Percentiles rank a stretch among this genome's conserved stretches.
Conservation (phyloP, 2,797 vertebrate genomes). For the Tokudaia tokunoshimensis region DNA sequence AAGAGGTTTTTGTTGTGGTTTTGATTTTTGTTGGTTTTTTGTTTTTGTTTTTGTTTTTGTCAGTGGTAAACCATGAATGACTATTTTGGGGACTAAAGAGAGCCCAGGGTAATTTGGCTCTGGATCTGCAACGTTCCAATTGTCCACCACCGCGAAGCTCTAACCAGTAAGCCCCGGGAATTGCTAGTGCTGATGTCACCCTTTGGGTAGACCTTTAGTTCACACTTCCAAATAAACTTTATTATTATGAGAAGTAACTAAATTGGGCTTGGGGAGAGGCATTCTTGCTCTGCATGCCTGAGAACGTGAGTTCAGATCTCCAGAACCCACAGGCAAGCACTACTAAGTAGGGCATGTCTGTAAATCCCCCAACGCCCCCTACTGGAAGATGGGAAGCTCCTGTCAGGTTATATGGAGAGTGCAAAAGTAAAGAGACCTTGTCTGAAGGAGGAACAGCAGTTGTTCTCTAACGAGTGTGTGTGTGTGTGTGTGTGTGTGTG, state of each 20-base stretch:
- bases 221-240: neutral
- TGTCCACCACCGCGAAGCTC: neutral
- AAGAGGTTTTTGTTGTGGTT: neutral
- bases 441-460: neutral
- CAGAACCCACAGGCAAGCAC: neutral
- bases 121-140: neutral
- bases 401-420: neutral
- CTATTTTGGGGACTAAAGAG: neutral
- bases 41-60: neutral
- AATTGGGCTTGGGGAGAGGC: neutral
- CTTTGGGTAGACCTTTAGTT: neutral
- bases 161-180: neutral
- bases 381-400: neutral
- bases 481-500: neutral
- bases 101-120: neutral
- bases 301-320: neutral
- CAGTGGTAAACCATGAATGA: neutral
- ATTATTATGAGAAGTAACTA: neutral
- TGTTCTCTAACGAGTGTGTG: neutral
- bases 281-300: neutral
- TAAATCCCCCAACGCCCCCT: neutral
- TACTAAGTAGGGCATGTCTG: neutral
- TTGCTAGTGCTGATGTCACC: neutral
- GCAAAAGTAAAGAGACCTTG: neutral
- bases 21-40: neutral